Evolutionary conservation across 2,888 invertebrate genomes (phyloP).

Genomic region (Andrena haemorrhoa): DNA sequence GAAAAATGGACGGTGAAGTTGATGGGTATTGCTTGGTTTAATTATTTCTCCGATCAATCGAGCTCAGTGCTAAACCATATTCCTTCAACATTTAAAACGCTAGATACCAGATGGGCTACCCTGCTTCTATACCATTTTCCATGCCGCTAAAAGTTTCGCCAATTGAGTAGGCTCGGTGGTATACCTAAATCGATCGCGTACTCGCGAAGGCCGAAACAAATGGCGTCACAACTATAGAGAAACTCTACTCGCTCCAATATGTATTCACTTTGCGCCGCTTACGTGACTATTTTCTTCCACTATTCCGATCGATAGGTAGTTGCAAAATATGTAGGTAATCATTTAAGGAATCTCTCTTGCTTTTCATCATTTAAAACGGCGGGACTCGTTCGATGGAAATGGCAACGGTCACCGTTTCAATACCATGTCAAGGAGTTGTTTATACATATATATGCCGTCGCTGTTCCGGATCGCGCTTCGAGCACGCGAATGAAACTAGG

Average conservation of each 20-base stretch:
- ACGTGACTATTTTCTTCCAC: neutral
- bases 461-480: conserved; percentile 27
- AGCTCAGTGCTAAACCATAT: neutral
- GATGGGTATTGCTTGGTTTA: too few species aligned
- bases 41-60: too few species aligned
- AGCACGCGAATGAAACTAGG: conserved; percentile 30
- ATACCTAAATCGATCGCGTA: conserved; percentile 54
- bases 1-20: too few species aligned
- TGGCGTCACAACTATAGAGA: conserved; percentile 39
- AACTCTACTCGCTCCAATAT: conserved; percentile 22
- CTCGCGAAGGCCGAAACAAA: conserved; percentile 57
- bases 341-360: too few species aligned
- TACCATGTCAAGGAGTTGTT: conserved; percentile 40
- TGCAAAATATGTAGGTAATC: too few species aligned
- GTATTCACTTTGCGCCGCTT: conserved; percentile 1
- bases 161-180: conserved; percentile 34
- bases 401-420: conserved; percentile 27
- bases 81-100: neutral
- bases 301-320: neutral
- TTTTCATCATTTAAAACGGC: too few species aligned
- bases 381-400: neutral
- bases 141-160: conserved; percentile 47
- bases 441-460: conserved; percentile 31
- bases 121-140: neutral
- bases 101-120: neutral